Evolutionary conservation across 2,888 invertebrate species (phyloP), one percentile per base, ranked within the genome.

Genomic region (Azorinus chamasolen): DNA sequence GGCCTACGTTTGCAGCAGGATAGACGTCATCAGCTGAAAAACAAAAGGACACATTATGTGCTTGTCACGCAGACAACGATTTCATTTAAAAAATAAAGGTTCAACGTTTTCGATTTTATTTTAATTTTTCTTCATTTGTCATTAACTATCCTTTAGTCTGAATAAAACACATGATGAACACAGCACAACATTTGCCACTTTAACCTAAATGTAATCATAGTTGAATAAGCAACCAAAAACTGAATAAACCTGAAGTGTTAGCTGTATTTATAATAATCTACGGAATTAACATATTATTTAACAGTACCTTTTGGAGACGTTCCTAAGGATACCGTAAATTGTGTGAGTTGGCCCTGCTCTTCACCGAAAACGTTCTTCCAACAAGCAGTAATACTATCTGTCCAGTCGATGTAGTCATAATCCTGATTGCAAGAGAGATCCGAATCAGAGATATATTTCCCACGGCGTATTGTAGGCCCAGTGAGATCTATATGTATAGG

Each of bases 401-500:
- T 70, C 57, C 66, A 66, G 20, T 70, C 84, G 18, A 83, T 62
- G 54, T 73, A 66, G 37, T 87, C 87, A 14, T 68, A 25, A 58
- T 87, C 87, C 2, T 20, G 8, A 10, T 24, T 37, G 58, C 87
- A 87, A 10, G 50, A 32, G 0, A 5, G 39, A 25, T 68, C 68
- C 0, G 81, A 74, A 51, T 87, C 87, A 3, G 39, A 72, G 10
- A 86, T 70, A 39, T 61, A 66, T 18, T 51, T 58, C 8, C 84
- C 83, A 45, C 75, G 62, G n/a, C 65, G 61, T 0, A 84, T 51
- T 12, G 24, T 32, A 8, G 87, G 87, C 16, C 83, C 64, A 1
- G 85, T 66, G 10, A 69, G 68, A 43, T 87, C 87, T 4, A 84
- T 62, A 8, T 37, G 14, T 6, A 86, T 58, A 14, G 83, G 75